Percentiles rank a stretch among this genome's conserved stretches.
Evolutionary conservation across 2,113 vertebrate genomes (phyloP).

Genomic region (Numida meleagris): DNA sequence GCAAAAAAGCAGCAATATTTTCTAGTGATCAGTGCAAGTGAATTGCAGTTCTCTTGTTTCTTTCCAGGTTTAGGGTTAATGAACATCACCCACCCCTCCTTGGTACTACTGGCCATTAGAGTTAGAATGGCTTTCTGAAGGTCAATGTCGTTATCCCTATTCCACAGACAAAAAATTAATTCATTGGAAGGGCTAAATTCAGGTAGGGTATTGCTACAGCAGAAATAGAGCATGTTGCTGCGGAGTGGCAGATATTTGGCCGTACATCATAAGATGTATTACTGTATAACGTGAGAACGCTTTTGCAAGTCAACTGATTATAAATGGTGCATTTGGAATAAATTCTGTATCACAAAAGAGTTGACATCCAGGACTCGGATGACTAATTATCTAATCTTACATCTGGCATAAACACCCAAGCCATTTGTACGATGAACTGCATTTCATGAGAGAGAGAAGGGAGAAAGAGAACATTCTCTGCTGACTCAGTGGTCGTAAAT

Average conservation of each 20-base stretch:
- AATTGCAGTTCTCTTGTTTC: background rate
- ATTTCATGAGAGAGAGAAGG: background rate
- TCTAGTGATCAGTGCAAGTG: background rate
- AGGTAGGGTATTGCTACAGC: background rate
- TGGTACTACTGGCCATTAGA: background rate
- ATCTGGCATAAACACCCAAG: constrained; percentile 68
- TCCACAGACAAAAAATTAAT: background rate
- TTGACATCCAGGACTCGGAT: constrained; percentile 56
- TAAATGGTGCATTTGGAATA: constrained; percentile 54
- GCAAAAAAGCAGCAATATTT: background rate
- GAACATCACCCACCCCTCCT: background rate
- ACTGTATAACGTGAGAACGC: background rate
- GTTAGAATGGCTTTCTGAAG: constrained; percentile 32
- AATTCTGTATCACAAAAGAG: constrained; percentile 52
- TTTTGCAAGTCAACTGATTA: constrained; percentile 29
- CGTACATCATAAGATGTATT: background rate
- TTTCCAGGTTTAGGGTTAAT: background rate
- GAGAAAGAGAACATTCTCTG: constrained; percentile 49
- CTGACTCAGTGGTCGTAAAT: constrained; percentile 63
- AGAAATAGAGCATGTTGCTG: background rate
- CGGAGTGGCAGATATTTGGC: background rate
- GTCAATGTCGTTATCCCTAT: constrained; percentile 7
- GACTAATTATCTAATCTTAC: constrained; percentile 68
- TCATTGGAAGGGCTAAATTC: background rate
- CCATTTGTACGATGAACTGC: constrained; percentile 57